Evolutionary conservation across 2,888 invertebrate genomes (phyloP), one percentile per base, ranked within the genome.

Genomic region (Megalurothrips usitatus): DNA sequence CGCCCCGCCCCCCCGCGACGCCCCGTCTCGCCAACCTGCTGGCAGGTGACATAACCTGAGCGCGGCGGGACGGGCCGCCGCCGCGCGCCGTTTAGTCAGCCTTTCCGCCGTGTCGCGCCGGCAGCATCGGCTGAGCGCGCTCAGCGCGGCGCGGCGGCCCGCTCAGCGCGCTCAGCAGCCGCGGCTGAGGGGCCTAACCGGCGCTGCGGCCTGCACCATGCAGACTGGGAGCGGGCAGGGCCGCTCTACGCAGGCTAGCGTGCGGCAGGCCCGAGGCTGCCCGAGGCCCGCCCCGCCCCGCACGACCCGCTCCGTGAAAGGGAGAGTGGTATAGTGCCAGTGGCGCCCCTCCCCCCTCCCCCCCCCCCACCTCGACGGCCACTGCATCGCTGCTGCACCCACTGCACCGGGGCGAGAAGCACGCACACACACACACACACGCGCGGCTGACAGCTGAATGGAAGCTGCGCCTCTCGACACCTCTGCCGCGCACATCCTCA

Each of bases 21-120:
- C 34, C 34, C 34, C 34, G 34, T 43, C 34, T 43, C 43, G 26
- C 48, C 34, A 43, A 43, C 34, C 34, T 43, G 49, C 49, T 52
- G 78, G 80, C 80, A 82, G 82, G 17, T 28, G 79, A 78, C 80
- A 63, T 75, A 81, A 78, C 81, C 81, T 23, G 47, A 58, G 80
- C 80, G 58, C 75, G 34, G 6, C 34, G 34, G 34, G 34, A 43
- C 34, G 6, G 34, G 34, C 34, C 3, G 3, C 80, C 3, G 34
- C 34, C 3, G 3, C 80, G 78, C 80, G 81, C 81, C 82, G 84
- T 82, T 84, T 84, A 82, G 83, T 84, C 84, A 84, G 84, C 81
- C 84, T 84, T 83, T 84, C 84, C 83, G 84, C 83, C 84, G 82
- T 82, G 83, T 84, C 83, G 83, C 83, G 83, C 83, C 83, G 84